Conservation (phyloP, 2,888 invertebrate species). For the Xestia xanthographa region DNA sequence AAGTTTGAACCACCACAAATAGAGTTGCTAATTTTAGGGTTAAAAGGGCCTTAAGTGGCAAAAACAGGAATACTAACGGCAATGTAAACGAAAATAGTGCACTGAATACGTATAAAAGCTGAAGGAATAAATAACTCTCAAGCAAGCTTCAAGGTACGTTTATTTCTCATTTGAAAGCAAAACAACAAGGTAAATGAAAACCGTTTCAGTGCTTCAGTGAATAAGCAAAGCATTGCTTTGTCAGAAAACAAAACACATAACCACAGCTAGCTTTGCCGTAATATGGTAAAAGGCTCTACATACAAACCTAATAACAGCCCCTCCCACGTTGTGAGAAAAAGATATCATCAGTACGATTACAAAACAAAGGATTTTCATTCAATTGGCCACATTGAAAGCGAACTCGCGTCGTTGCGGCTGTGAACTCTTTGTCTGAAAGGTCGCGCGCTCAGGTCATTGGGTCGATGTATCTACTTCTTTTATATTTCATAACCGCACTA, state of each 20-base stretch:
- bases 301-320: conserved; percentile 55
- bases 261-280: conserved; percentile 1
- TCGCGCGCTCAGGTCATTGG: conserved; percentile 66
- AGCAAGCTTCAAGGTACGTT: background rate
- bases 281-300: conserved; percentile 40
- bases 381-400: conserved; percentile 72
- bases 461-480: conserved; percentile 57
- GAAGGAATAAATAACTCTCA: background rate
- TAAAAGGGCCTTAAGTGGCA: background rate
- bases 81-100: background rate
- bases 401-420: conserved; percentile 68
- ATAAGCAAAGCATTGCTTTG: conserved; percentile 24
- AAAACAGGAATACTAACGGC: background rate
- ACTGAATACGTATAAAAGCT: background rate
- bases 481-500: conserved; percentile 50
- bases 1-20: no score
- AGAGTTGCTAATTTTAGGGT: no score
- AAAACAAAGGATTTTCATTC: conserved; percentile 75
- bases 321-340: conserved; percentile 54
- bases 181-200: background rate
- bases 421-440: conserved; percentile 69
- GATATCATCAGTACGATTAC: conserved; percentile 68
- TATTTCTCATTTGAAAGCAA: conserved; percentile 8
- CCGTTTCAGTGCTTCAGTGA: background rate
- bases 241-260: conserved; percentile 25